These are phyloP conservation scores for Notolabrus celidotus DNA, from an alignment of 2,797 vertebrate genomes.

Conservation along the genomic window DNA sequence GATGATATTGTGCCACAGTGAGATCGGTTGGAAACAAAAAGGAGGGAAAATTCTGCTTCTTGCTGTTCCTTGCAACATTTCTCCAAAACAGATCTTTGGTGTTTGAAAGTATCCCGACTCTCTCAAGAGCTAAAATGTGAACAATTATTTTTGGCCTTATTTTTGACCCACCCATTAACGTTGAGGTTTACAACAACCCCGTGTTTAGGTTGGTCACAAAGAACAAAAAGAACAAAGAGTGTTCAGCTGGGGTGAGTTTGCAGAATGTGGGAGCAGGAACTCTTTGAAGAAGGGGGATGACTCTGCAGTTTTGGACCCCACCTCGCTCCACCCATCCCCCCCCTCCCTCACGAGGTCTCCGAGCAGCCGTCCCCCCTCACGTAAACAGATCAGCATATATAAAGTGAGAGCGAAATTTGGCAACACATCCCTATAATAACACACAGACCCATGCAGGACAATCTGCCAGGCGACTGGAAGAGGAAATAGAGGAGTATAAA, in stretches of 20 bases:
- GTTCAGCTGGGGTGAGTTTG: constrained; percentile 33
- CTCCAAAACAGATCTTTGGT: constrained; percentile 11
- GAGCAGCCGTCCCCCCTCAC: not conserved
- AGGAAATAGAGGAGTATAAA: constrained; percentile 84
- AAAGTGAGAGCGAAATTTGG: constrained; percentile 76
- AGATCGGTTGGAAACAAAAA: not conserved
- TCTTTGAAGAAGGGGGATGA: constrained; percentile 26
- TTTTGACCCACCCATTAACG: constrained; percentile 29
- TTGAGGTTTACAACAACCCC: constrained; percentile 36
- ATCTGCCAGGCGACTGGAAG: constrained; percentile 80
- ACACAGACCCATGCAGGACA: constrained; percentile 61
- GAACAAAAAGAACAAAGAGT: constrained; percentile 19
- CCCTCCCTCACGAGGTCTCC: constrained; percentile 19
- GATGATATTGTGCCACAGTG: constrained; percentile 7
- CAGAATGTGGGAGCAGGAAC: constrained; percentile 17
- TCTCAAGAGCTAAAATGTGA: constrained; percentile 27
- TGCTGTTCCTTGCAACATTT: not conserved
- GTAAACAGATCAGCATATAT: constrained; percentile 65
- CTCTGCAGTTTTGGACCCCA: constrained; percentile 39
- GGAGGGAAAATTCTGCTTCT: not conserved
- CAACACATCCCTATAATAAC: constrained; percentile 74
- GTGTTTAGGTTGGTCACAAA: constrained; percentile 33
- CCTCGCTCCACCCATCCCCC: constrained; percentile 6
- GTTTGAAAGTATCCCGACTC: constrained; percentile 11
- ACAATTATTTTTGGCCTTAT: constrained; percentile 25